Conservation (phyloP, 2,888 invertebrate species). For the Euspilapteryx auroguttella region DNA sequence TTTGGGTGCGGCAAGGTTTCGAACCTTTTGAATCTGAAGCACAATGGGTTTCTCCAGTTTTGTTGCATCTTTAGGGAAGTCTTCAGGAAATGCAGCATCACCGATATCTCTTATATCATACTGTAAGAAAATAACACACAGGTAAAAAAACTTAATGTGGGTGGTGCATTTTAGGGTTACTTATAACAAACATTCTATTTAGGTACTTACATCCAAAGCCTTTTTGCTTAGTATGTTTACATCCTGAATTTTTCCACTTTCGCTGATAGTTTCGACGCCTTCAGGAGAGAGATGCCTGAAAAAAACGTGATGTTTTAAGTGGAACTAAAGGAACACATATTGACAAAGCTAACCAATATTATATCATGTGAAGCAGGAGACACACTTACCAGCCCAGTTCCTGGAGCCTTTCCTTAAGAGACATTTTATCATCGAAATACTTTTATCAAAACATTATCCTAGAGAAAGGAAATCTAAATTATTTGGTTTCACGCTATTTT, state of each 20-base stretch:
- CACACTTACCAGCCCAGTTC: slow-evolving; percentile 73
- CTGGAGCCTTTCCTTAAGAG: slow-evolving; percentile 64
- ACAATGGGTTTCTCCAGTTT: slow-evolving; percentile 66
- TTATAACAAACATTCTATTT: slow-evolving; percentile 1
- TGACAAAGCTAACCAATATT: slow-evolving; percentile 2
- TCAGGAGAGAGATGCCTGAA: slow-evolving; percentile 74
- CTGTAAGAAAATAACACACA: slow-evolving; percentile 39
- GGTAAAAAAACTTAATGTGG: too few species aligned
- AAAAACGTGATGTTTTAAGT: slow-evolving; percentile 18
- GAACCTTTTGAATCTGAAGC: slow-evolving; percentile 84
- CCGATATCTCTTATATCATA: slow-evolving; percentile 81
- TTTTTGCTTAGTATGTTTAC: slow-evolving; percentile 63
- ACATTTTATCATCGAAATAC: slow-evolving; percentile 60
- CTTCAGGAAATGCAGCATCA: slow-evolving; percentile 71
- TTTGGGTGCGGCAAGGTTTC: slow-evolving; percentile 90
- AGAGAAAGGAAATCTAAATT: too few species aligned
- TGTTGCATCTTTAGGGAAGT: slow-evolving; percentile 61
- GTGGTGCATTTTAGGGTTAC: slow-evolving; percentile 3
- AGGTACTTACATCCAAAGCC: slow-evolving; percentile 70
- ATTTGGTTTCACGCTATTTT: too few species aligned
- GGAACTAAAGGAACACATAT: slow-evolving; percentile 7
- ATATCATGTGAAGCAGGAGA: too few species aligned
- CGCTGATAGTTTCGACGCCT: slow-evolving; percentile 68
- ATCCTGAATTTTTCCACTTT: slow-evolving; percentile 66
- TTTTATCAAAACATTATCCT: too few species aligned